Conservation (phyloP, 2,797 vertebrate species). For the Clarias platycephalus region DNA sequence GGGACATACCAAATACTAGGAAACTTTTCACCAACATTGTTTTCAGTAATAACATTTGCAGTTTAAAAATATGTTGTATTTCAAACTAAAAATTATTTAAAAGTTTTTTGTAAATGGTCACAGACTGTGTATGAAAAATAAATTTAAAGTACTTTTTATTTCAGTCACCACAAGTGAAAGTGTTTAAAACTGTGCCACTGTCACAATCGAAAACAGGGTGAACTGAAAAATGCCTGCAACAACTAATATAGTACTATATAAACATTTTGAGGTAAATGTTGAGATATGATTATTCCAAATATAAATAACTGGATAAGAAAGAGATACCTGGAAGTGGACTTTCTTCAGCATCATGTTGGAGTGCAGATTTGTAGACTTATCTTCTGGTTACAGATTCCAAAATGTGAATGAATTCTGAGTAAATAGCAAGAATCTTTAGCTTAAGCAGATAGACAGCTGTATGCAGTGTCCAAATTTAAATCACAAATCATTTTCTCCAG, state of each 20-base stretch:
- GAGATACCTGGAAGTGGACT: slow-evolving; percentile 75
- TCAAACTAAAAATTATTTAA: not conserved
- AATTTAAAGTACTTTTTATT: not conserved
- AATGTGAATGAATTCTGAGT: not conserved
- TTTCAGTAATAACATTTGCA: not conserved
- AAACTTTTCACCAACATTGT: not conserved
- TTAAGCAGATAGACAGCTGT: not conserved
- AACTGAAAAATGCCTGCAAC: not conserved
- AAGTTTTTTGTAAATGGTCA: not conserved
- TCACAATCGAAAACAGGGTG: not conserved
- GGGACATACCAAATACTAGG: too few species aligned
- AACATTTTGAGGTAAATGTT: not conserved
- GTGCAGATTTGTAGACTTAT: slow-evolving; percentile 23
- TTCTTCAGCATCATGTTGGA: slow-evolving; percentile 72
- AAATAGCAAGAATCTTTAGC: slow-evolving; percentile 6
- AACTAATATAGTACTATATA: not conserved
- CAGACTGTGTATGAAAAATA: not conserved
- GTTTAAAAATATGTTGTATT: not conserved
- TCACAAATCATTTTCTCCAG: not conserved
- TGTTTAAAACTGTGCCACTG: not conserved
- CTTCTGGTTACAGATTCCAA: slow-evolving; percentile 25
- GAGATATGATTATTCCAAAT: not conserved
- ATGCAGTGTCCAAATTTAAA: not conserved
- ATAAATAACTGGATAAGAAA: not conserved
- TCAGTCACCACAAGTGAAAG: not conserved